Percentiles rank a stretch among this genome's conserved stretches.
phyloP scores from a whole-genome alignment of 2,888 invertebrate genomes.

The Agrochola macilenta region DNA sequence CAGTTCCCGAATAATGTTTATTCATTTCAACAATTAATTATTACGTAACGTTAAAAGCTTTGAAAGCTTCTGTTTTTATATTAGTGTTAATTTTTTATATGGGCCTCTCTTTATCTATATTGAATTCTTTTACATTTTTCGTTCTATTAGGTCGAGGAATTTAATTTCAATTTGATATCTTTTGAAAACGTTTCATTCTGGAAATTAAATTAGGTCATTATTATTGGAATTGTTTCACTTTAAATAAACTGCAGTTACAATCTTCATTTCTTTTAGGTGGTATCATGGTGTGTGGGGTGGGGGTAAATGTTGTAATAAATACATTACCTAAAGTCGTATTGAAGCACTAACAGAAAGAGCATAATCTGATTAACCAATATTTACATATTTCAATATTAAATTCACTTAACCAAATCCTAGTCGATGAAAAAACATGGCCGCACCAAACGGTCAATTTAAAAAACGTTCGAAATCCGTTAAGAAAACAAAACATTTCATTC shows the following conservation, averaged over 20 bases:
- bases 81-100: conserved; percentile 60
- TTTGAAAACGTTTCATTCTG: conserved; percentile 33
- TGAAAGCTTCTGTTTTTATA: conserved; percentile 57
- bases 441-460: conserved; percentile 50
- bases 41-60: conserved; percentile 65
- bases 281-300: background rate
- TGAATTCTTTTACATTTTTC: conserved; percentile 53
- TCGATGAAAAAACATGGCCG: conserved; percentile 37
- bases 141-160: conserved; percentile 34
- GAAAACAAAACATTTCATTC: conserved; percentile 76
- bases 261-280: conserved; percentile 1
- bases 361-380: conserved; percentile 1
- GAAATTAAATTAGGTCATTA: conserved; percentile 19
- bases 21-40: conserved; percentile 69
- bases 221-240: conserved; percentile 25
- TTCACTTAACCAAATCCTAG: conserved; percentile 35
- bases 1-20: conserved; percentile 65
- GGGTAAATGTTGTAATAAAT: background rate
- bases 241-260: background rate
- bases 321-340: background rate
- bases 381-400: conserved; percentile 21
- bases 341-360: background rate
- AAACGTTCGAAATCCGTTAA: conserved; percentile 69
- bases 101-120: conserved; percentile 49
- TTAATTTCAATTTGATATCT: conserved; percentile 39